Percentiles rank a stretch among this genome's conserved stretches.
Conservation (phyloP, 2,888 invertebrate genomes). For the Lycocerus yunnanus region DNA sequence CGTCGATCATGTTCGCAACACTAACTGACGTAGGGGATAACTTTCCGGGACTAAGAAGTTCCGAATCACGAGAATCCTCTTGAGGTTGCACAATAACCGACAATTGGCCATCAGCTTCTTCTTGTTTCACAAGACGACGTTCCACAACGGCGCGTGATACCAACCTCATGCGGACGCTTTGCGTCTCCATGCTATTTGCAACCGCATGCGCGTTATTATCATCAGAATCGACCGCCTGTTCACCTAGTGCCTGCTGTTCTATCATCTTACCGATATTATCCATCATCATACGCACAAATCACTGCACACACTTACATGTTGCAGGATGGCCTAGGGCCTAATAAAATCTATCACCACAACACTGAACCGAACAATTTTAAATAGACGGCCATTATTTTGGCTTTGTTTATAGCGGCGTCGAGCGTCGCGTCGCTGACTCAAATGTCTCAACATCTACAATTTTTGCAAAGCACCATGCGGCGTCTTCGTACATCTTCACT, state of each 20-base stretch:
- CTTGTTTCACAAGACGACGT: slow-evolving; percentile 55
- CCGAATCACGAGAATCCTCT: slow-evolving; percentile 64
- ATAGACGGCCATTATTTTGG: slow-evolving; percentile 38
- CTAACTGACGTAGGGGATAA: slow-evolving; percentile 65
- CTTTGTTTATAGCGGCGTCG: slow-evolving; percentile 48
- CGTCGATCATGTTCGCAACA: slow-evolving; percentile 76
- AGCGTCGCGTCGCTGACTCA: slow-evolving; percentile 39
- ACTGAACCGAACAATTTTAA: slow-evolving; percentile 26
- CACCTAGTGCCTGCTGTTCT: slow-evolving; percentile 61
- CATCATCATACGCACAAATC: slow-evolving; percentile 53
- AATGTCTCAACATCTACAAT: neutral
- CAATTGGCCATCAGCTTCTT: slow-evolving; percentile 57
- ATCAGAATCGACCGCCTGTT: slow-evolving; percentile 59
- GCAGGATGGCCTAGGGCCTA: slow-evolving; percentile 28
- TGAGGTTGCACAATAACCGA: slow-evolving; percentile 65
- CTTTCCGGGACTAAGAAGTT: slow-evolving; percentile 63
- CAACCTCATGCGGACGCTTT: slow-evolving; percentile 56
- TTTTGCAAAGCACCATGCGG: neutral
- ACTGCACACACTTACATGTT: slow-evolving; percentile 38
- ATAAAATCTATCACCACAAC: slow-evolving; percentile 33
- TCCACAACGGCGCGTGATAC: slow-evolving; percentile 55
- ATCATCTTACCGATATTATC: slow-evolving; percentile 66
- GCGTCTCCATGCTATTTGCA: slow-evolving; percentile 51
- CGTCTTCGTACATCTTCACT: slow-evolving; percentile 13
- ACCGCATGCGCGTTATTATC: slow-evolving; percentile 56